Evolutionary conservation across 2,888 invertebrate genomes (phyloP).

Genomic region (Stratiomys singularior): DNA sequence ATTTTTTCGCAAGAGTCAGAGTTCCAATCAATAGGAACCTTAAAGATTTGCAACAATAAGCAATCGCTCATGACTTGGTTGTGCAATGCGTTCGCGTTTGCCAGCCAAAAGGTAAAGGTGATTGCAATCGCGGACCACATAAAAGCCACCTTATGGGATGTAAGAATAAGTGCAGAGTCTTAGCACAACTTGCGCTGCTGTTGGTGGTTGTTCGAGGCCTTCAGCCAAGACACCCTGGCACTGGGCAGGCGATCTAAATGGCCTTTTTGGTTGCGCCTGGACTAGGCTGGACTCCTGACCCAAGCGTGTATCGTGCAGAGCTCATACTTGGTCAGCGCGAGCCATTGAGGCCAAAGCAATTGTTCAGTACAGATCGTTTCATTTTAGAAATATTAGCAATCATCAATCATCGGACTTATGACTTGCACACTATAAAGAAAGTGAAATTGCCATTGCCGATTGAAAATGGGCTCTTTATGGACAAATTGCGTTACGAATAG

Average conservation of each 20-base stretch:
- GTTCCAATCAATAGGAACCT: slow-evolving; percentile 18
- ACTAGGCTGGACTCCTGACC: neutral
- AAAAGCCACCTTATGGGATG: slow-evolving; percentile 2
- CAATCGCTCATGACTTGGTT: slow-evolving; percentile 19
- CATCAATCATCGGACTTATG: slow-evolving; percentile 38
- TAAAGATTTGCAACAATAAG: slow-evolving; percentile 27
- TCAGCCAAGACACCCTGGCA: neutral
- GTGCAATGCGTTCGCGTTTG: slow-evolving; percentile 28
- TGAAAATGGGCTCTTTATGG: slow-evolving; percentile 23
- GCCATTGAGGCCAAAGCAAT: slow-evolving; percentile 13
- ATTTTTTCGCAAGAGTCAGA: slow-evolving; percentile 16
- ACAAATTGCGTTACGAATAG: slow-evolving; percentile 26
- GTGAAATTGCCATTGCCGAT: slow-evolving; percentile 37
- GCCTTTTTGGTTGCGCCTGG: too few species aligned
- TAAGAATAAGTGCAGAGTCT: neutral
- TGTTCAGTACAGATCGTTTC: slow-evolving; percentile 32
- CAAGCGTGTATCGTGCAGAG: neutral
- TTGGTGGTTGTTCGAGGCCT: neutral
- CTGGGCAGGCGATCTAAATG: neutral
- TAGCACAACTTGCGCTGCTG: neutral
- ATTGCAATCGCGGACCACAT: neutral
- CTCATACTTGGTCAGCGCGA: neutral
- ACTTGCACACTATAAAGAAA: slow-evolving; percentile 30
- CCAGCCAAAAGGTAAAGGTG: neutral
- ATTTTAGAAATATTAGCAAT: slow-evolving; percentile 41